Evolutionary conservation across 2,797 vertebrate genomes (phyloP).

Genomic region (Nothura maculosa): DNA sequence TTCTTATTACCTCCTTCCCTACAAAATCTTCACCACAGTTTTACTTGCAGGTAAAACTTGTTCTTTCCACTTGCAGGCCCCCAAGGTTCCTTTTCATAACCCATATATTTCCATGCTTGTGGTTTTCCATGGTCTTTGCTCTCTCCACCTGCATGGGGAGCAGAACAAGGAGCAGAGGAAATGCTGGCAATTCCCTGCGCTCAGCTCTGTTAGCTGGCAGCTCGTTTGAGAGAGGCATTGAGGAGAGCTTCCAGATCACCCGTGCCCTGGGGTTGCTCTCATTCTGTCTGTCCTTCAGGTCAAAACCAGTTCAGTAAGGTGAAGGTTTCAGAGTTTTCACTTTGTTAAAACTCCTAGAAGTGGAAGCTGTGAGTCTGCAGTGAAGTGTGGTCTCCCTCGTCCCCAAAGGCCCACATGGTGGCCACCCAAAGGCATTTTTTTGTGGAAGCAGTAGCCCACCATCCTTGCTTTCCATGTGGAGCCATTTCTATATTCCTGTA

Average conservation of each 20-base stretch:
- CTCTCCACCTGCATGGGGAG: background rate
- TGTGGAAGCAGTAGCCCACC: background rate
- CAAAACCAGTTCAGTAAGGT: background rate
- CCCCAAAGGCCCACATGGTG: background rate
- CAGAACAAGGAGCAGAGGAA: background rate
- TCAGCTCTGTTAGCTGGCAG: background rate
- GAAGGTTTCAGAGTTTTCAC: background rate
- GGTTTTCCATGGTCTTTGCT: rapidly evolving
- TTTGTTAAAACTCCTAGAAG: background rate
- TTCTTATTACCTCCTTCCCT: background rate
- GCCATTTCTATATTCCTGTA: background rate
- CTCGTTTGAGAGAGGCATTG: background rate
- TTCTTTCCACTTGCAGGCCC: background rate
- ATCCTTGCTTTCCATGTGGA: background rate
- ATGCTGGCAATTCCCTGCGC: background rate
- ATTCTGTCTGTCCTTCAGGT: background rate
- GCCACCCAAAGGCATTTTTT: background rate
- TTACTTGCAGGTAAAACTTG: no score
- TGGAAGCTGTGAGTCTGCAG: background rate
- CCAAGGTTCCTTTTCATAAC: rapidly evolving
- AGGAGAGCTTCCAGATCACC: background rate
- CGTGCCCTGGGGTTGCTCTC: background rate
- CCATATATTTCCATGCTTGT: rapidly evolving
- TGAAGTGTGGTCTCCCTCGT: background rate
- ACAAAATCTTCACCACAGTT: background rate